Conservation (phyloP, 2,113 vertebrate species). For the Galeopterus variegatus region DNA sequence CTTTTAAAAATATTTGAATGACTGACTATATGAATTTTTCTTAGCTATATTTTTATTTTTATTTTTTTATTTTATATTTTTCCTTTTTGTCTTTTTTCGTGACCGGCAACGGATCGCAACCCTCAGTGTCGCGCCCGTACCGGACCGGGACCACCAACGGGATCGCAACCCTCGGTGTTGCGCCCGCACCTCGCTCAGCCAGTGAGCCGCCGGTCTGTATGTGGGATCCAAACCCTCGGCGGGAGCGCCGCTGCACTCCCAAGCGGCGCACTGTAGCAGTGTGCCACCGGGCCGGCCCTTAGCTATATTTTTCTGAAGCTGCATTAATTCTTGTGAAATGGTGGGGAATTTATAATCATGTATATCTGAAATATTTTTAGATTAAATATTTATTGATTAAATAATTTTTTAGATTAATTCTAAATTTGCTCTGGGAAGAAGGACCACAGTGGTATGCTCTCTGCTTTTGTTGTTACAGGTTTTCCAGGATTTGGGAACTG, state of each 20-base stretch:
- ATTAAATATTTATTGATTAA: slow-evolving; percentile 3
- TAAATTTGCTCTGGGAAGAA: not conserved
- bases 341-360: not conserved
- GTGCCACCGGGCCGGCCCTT: too few species aligned
- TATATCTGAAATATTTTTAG: slow-evolving; percentile 3
- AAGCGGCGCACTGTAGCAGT: too few species aligned
- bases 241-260: too few species aligned
- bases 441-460: slow-evolving; percentile 9
- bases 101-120: too few species aligned
- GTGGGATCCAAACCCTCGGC: too few species aligned
- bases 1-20: slow-evolving; percentile 27
- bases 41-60: slow-evolving; percentile 44
- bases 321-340: slow-evolving; percentile 59
- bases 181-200: too few species aligned
- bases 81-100: too few species aligned
- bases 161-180: too few species aligned
- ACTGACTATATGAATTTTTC: not conserved
- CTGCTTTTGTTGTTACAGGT: slow-evolving; percentile 90
- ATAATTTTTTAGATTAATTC: not conserved
- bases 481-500: slow-evolving; percentile 97
- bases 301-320: slow-evolving; percentile 15
- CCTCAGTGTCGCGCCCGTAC: too few species aligned
- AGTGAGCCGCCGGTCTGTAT: too few species aligned
- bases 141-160: too few species aligned
- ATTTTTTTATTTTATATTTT: too few species aligned